Base-by-base conservation (phyloP, 2,888 invertebrate species). In the Elgonia sp. region DNA sequence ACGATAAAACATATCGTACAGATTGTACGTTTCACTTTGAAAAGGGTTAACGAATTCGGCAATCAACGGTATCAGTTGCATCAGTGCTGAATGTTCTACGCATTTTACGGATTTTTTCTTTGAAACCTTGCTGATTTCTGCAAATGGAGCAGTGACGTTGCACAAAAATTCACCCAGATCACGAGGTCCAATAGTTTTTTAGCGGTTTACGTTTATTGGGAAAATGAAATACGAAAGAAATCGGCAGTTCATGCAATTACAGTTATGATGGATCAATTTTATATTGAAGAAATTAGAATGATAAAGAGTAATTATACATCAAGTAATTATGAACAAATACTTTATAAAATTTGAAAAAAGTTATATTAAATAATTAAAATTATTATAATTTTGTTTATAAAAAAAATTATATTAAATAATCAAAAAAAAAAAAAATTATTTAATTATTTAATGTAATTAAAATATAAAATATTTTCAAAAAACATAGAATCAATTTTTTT, bases 61-160 rank as follows among this genome's bases (percentile, higher is more conserved):
- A 91, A 92, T 92, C 92, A 92, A 90, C 89, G 90, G 89, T 92
- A 93, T 93, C 93, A 90, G 92, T 92, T 91, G 91, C 91, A 89
- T 86, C 86, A 85, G 83, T 53, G 77, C 77, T 63, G 73, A 73
- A 79, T 81, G 81, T 89, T 75, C 83, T 75, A 65, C 81, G 83
- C 77, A 77, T 89, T 90, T 89, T 81, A 89, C 80, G 63, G 40
- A 79, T 50, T 89, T 87, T 89, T 86, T 70, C 67, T 65, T 80
- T 46, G 55, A 84, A 89, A 87, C 86, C 82, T 65, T 39, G 86
- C 86, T 87, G 89, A 91, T 90, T 87, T 89, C 79, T 63, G 84
- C 84, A 82, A 89, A 89, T 84, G 82, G 76, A 86, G 60, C 88
- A 80, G 63, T 62, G 75, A 73, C 75, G 62, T 75, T 72, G 87